Evolutionary conservation across 2,888 invertebrate species (phyloP), one percentile per base, ranked within the genome.

Genomic region (Shargacucullia verbasci): DNA sequence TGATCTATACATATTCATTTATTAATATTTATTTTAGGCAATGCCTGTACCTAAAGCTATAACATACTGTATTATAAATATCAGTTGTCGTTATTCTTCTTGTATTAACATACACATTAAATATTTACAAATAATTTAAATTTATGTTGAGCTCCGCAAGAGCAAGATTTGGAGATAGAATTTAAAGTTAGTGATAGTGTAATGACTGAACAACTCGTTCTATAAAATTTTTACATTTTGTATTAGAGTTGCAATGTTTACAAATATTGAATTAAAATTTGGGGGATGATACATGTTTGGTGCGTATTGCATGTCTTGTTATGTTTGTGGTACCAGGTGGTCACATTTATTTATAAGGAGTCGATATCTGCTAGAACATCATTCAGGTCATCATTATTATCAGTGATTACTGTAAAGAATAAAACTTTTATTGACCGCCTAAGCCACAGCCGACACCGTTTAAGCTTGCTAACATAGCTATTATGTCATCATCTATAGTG

Each of bases 61-160:
- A 43, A 53, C 14, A n/a, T 37, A 44, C 20, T 52, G 49, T 70
- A 63, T 54, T 66, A 49, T 65, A 59, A 54, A 52, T 44, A 47
- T 65, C 50, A 34, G 41, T 34, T 25, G 12, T 63, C 54, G 47
- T 40, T 44, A 25, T 47, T 55, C 35, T 35, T 40, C 27, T 45
- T 37, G 15, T 50, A 29, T 52, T 61, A 34, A 27, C 12, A 59
- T 41, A 31, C 9, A 41, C 5, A 29, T 13, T 11, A 13, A 9
- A 5, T 4, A n/a, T 6, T 3, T 38, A 14, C 11, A 31, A 39
- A 37, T 43, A n/a, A 41, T 38, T 45, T 38, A 43, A 25, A 38
- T 20, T 46, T 55, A 38, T 41, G 13, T 52, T 38, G 44, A 40
- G 29, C 15, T 52, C 45, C 25, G 2, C 15, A 52, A 29, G 33